phyloP scores from a whole-genome alignment of 2,797 vertebrate species.

The Orestias chungarensis region DNA sequence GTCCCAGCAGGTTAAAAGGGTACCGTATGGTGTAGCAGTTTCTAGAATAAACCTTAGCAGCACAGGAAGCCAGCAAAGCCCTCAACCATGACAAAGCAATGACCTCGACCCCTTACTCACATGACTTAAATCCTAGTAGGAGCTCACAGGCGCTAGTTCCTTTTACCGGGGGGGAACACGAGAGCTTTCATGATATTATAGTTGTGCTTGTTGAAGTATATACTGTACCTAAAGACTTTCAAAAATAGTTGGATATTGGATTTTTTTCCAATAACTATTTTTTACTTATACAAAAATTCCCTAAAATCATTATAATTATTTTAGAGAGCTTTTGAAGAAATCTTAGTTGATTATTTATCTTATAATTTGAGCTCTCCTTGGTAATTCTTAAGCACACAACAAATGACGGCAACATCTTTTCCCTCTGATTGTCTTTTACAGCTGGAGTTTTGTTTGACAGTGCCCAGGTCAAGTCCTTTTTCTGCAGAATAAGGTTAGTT shows the following conservation, averaged over 20 bases:
- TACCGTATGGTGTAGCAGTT: background rate
- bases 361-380: no score
- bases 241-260: background rate
- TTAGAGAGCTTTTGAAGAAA: background rate
- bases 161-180: background rate
- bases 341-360: no score
- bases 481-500: conserved; percentile 91
- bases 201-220: background rate
- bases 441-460: conserved; percentile 80
- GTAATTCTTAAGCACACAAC: background rate
- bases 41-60: background rate
- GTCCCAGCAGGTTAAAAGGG: background rate
- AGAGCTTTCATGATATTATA: background rate
- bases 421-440: conserved; percentile 54
- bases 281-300: no score
- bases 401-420: background rate
- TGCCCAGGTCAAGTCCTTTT: conserved; percentile 90
- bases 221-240: background rate
- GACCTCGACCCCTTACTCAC: background rate
- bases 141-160: background rate
- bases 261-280: no score
- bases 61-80: conserved; percentile 1
- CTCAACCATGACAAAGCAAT: conserved; percentile 1
- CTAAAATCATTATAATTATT: background rate
- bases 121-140: conserved; percentile 15